phyloP scores from a whole-genome alignment of 2,888 invertebrate genomes.

The Merodon equestris region DNA sequence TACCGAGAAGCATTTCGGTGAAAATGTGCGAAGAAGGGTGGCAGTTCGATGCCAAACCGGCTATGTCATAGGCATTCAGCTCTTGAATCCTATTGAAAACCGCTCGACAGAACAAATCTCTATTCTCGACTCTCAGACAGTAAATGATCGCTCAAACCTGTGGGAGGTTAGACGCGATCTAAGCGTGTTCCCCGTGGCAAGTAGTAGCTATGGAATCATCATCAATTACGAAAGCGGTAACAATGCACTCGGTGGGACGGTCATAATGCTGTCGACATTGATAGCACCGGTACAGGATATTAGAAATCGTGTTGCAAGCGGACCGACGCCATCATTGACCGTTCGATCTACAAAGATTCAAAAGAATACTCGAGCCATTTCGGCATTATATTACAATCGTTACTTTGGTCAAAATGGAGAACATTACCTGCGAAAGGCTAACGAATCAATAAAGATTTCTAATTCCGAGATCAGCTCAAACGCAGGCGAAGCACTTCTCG shows the following conservation, averaged over 20 bases:
- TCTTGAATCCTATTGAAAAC: slow-evolving; percentile 93
- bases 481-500: slow-evolving; percentile 87
- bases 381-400: slow-evolving; percentile 92
- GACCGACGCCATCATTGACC: slow-evolving; percentile 88
- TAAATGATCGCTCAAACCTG: slow-evolving; percentile 82
- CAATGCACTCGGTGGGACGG: slow-evolving; percentile 89
- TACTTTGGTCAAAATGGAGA: slow-evolving; percentile 92
- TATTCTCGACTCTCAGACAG: slow-evolving; percentile 87
- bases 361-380: slow-evolving; percentile 89
- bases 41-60: slow-evolving; percentile 87
- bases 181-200: slow-evolving; percentile 93
- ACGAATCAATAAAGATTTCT: slow-evolving; percentile 90
- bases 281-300: slow-evolving; percentile 86
- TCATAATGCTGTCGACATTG: slow-evolving; percentile 87
- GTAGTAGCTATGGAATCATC: slow-evolving; percentile 89
- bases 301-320: slow-evolving; percentile 86
- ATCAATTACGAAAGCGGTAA: slow-evolving; percentile 89
- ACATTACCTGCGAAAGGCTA: slow-evolving; percentile 91
- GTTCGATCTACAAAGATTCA: slow-evolving; percentile 87
- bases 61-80: slow-evolving; percentile 92
- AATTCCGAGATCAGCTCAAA: slow-evolving; percentile 91
- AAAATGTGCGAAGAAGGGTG: slow-evolving; percentile 81
- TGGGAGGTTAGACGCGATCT: slow-evolving; percentile 92
- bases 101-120: slow-evolving; percentile 91
- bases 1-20: slow-evolving; percentile 83